These are phyloP conservation scores for Hetaerina titia DNA, from an alignment of 2,888 invertebrate genomes.

Conservation along the genomic window DNA sequence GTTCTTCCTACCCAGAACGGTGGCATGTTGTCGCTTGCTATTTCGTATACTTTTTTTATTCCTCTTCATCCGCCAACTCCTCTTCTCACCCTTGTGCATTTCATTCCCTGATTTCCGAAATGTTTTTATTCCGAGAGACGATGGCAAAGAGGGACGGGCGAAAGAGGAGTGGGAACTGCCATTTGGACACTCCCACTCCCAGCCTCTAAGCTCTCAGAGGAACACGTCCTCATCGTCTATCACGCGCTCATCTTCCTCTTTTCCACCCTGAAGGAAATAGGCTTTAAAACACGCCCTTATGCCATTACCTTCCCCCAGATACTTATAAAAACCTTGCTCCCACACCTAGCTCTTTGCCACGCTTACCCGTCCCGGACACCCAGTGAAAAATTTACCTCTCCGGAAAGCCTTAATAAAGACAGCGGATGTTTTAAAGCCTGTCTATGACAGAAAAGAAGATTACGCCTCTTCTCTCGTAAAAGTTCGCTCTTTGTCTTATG, in stretches of 20 bases:
- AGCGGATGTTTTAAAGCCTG: constrained; percentile 41
- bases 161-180: constrained; percentile 11
- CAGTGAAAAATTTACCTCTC: constrained; percentile 43
- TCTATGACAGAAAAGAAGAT: not conserved
- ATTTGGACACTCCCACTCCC: constrained; percentile 46
- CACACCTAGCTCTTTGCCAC: constrained; percentile 1
- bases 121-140: not conserved
- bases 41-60: not conserved
- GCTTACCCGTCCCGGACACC: constrained; percentile 8
- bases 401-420: constrained; percentile 55
- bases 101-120: constrained; percentile 20
- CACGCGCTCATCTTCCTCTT: constrained; percentile 11
- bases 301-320: constrained; percentile 29
- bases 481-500: not conserved
- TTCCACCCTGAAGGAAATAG: constrained; percentile 23
- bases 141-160: not conserved
- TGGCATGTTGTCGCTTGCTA: not conserved
- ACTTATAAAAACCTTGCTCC: constrained; percentile 11
- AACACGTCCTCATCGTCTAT: constrained; percentile 47
- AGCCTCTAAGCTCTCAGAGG: constrained; percentile 11
- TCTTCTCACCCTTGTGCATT: not conserved
- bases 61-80: constrained; percentile 3
- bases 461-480: constrained; percentile 2
- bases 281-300: constrained; percentile 37
- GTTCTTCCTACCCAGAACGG: not conserved